These are phyloP conservation scores for Argyrosomus regius DNA, from an alignment of 2,797 vertebrate genomes.

Conservation along the genomic window DNA sequence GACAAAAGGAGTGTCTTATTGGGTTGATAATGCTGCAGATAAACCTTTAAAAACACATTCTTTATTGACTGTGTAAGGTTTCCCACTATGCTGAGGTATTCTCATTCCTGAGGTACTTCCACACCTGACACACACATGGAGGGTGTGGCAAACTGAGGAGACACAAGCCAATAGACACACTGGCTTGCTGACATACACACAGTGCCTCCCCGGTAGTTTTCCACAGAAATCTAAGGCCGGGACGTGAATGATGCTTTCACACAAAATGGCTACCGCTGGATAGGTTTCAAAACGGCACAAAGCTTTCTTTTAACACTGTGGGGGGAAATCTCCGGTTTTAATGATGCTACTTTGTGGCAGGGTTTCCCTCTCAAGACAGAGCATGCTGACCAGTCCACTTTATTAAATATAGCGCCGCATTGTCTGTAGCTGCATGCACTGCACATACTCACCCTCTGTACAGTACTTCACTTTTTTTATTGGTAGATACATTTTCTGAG, in stretches of 20 bases:
- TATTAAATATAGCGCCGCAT: constrained; percentile 32
- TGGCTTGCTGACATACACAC: constrained; percentile 40
- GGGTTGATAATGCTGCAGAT: constrained; percentile 3
- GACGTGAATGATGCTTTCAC: constrained; percentile 82
- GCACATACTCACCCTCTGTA: constrained; percentile 4
- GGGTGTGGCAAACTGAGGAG: constrained; percentile 58
- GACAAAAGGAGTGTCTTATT: neutral
- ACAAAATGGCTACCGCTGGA: constrained; percentile 65
- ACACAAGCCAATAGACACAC: constrained; percentile 52
- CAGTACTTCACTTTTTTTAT: constrained; percentile 1
- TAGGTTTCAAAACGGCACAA: constrained; percentile 63
- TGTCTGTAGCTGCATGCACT: constrained; percentile 35
- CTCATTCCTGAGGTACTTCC: constrained; percentile 66
- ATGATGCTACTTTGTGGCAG: constrained; percentile 55
- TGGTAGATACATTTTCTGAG: neutral
- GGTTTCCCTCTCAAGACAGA: constrained; percentile 54
- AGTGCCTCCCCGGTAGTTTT: constrained; percentile 75
- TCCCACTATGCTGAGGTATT: constrained; percentile 38
- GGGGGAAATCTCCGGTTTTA: constrained; percentile 56
- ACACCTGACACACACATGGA: constrained; percentile 77
- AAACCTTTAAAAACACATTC: constrained; percentile 49
- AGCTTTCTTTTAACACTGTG: constrained; percentile 61
- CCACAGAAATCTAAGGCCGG: constrained; percentile 69
- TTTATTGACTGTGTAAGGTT: constrained; percentile 23
- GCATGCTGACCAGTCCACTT: constrained; percentile 10